Base-by-base conservation (phyloP, 2,888 invertebrate species). In the Megaustenia siamemsis region DNA sequence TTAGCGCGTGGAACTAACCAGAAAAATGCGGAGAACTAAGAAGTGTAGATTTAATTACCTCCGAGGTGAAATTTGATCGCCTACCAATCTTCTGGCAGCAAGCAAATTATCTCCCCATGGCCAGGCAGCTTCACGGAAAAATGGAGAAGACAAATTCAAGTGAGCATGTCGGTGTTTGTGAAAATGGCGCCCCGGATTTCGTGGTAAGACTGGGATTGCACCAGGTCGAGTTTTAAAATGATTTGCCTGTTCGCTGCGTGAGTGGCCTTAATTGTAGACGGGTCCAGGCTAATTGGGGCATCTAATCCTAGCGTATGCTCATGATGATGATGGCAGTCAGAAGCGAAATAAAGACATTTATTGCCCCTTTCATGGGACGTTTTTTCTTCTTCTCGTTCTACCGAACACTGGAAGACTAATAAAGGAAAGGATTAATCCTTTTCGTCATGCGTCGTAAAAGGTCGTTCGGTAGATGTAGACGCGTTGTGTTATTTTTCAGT, bases 41-140 rank as follows among this genome's bases (percentile, higher is more conserved):
- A 63, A 43, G 4, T 35, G n/a, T 8, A 32, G 38, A 28, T 78
- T 78, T 78, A 63, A 78, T 78, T 78, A 78, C 78, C 66, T 18
- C 1, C 18, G 32, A 60, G 78, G 45, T 78, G 78, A 78, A 78
- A 78, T 43, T 63, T 63, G 78, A 78, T 63, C 78, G 3, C 45
- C 24, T 38, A 28, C 28, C 63, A 78, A 78, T 78, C 78, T 78
- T 60, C 78, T 60, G 32, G 0, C n/a, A 18, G 69, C 69, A 6
- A 69, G 49, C 68, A 80, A 69, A 80, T 69, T 68, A 80, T 32
- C 53, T 69, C 21, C 53, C 53, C 49, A 35, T 38, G 49, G 53
- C 21, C 80, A 32, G 24, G 60, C 21, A 56, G 12, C 40, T 73
- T 73, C 71, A 73, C 71, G 32, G 66, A 24, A 60, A 66, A 40